Evolutionary conservation across 1,140 invertebrate species (phyloP), one percentile per base, ranked within the genome.

Genomic region (Papilio dardanus): DNA sequence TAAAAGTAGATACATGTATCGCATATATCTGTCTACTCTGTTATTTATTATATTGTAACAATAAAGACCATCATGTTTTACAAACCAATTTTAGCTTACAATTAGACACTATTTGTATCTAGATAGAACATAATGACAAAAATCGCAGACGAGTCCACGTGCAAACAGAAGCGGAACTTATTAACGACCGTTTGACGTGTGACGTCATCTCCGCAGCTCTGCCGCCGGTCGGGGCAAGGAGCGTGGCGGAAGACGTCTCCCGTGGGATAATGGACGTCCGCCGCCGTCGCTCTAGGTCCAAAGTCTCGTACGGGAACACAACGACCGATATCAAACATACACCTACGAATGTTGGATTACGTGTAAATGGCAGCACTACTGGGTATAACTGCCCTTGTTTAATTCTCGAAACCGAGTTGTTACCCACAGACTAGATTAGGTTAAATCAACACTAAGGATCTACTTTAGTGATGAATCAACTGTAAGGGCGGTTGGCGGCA

Each of bases 241-340:
- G 82, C 82, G 74, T 76, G 80, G 78, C 81, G 85, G 85, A 87
- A 85, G 81, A 77, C 83, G 80, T 74, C 79, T 77, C 80, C 78
- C 82, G 78, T 81, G 79, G 84, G 80, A 86, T 85, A 86, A 86
- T 87, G 77, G 77, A 37, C 78, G 76, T 73, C 78, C 69, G 79
- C 76, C 78, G 80, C 75, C 86, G 80, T 40, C 69, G 71, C 14
- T n/a, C 66, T 19, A 85, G 86, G 86, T 88, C 82, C 84, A 73
- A 79, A 37, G 76, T 76, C 77, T 76, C 77, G 74, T 74, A 82
- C 81, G 79, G 79, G 79, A 82, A 84, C 82, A 79, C 74, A 79
- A 24, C 76, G 35, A 14, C 66, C 40, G 42, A n/a, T 65, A 37
- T n/a, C 8, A 65, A 35, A 66, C 62, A 16, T 66, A 33, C 62